Conservation (phyloP, 2,797 vertebrate species). For the Oreonectes daqikongensis region DNA sequence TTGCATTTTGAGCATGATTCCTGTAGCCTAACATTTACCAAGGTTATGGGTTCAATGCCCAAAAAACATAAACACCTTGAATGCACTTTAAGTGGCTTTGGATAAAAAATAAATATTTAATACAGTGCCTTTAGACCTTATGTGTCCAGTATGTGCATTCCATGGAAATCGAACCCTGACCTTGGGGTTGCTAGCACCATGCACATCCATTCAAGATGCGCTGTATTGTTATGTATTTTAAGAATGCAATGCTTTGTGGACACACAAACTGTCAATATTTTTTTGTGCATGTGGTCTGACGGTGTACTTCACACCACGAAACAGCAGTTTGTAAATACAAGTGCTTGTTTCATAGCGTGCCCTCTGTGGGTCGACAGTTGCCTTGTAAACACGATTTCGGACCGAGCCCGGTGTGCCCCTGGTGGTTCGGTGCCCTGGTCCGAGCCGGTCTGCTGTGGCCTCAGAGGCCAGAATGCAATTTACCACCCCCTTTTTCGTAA, state of each 20-base stretch:
- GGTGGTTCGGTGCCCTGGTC: slow-evolving; percentile 57
- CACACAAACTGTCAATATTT: background rate
- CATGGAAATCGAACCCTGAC: too few species aligned
- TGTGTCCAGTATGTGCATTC: too few species aligned
- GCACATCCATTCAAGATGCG: background rate
- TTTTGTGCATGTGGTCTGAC: background rate
- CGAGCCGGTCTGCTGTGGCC: slow-evolving; percentile 57
- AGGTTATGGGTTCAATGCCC: background rate
- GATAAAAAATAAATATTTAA: too few species aligned
- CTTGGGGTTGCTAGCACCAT: too few species aligned
- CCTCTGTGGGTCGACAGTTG: slow-evolving; percentile 3
- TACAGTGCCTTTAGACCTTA: too few species aligned
- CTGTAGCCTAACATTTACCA: too few species aligned
- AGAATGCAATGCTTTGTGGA: background rate
- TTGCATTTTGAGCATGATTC: background rate
- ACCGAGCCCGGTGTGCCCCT: slow-evolving; percentile 16
- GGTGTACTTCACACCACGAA: background rate
- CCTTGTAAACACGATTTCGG: slow-evolving; percentile 22
- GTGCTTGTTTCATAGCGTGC: background rate
- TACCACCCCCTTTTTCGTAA: slow-evolving; percentile 80
- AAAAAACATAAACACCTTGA: too few species aligned
- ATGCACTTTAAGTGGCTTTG: too few species aligned
- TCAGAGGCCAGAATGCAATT: slow-evolving; percentile 81
- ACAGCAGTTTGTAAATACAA: slow-evolving; percentile 11
- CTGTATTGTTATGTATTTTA: background rate